phyloP scores from a whole-genome alignment of 2,888 invertebrate species.

The Gonocerus acuteangulatus region DNA sequence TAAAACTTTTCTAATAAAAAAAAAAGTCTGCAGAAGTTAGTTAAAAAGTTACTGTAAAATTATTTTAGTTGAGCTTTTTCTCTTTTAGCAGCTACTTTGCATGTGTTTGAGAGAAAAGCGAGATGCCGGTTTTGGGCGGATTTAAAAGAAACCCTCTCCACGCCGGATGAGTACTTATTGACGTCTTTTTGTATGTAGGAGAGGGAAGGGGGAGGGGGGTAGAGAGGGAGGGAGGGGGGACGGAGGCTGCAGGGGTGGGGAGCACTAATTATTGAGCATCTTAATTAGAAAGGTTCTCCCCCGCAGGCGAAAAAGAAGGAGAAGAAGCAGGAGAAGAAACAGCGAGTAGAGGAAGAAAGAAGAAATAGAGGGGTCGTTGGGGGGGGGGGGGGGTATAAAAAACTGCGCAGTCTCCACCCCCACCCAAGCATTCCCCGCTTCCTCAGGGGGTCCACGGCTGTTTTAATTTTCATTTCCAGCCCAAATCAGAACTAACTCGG shows the following conservation, averaged over 20 bases:
- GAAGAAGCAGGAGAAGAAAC: constrained; percentile 14
- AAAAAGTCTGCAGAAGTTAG: not conserved
- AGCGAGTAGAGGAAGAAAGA: constrained; percentile 25
- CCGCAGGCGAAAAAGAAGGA: constrained; percentile 23
- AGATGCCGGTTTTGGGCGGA: not conserved
- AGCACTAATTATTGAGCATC: constrained; percentile 32
- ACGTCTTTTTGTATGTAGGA: constrained; percentile 26
- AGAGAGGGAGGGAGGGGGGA: constrained; percentile 4
- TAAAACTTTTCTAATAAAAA: not conserved
- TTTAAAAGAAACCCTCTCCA: not conserved
- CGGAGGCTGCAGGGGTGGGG: constrained; percentile 18
- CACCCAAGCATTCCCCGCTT: not conserved
- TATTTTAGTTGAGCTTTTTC: not conserved
- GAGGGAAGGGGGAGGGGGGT: constrained; percentile 1
- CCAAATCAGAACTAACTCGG: constrained; percentile 20
- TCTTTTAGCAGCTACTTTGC: not conserved
- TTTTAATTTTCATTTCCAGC: constrained; percentile 25
- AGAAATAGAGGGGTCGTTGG: constrained; percentile 18
- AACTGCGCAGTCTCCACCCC: constrained; percentile 22
- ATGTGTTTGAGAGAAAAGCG: constrained; percentile 1
- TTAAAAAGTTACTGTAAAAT: not conserved
- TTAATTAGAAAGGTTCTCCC: constrained; percentile 29
- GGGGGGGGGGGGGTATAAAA: constrained; percentile 17
- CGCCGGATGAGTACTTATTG: constrained; percentile 25
- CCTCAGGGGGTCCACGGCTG: not conserved